Evolutionary conservation across 1,140 invertebrate genomes (phyloP).

Genomic region (Contarinia nasturtii): DNA sequence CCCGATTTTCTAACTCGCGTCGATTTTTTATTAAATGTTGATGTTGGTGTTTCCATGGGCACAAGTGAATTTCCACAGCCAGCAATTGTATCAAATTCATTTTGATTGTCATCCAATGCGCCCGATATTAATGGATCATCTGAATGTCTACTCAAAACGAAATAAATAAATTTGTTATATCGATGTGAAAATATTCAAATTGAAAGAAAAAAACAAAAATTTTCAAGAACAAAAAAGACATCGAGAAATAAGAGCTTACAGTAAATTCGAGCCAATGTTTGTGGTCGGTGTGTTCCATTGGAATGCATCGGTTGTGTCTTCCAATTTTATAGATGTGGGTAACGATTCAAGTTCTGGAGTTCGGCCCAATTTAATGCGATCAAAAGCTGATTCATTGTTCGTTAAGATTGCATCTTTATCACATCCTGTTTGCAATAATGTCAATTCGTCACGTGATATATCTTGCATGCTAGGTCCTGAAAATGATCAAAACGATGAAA

Average conservation of each 20-base stretch:
- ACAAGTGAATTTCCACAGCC: neutral
- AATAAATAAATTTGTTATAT: neutral
- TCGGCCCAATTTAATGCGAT: neutral
- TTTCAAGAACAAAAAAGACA: too few species aligned
- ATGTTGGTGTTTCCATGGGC: neutral
- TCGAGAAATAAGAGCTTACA: too few species aligned
- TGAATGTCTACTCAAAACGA: constrained; percentile 11
- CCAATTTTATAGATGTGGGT: neutral
- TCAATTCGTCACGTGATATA: constrained; percentile 6
- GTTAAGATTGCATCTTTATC: constrained; percentile 1
- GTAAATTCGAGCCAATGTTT: neutral
- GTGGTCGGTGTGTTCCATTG: neutral
- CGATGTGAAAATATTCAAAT: neutral
- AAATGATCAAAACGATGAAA: too few species aligned
- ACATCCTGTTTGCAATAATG: constrained; percentile 5
- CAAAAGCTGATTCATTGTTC: neutral
- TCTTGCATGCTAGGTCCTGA: constrained; percentile 9
- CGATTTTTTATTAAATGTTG: neutral
- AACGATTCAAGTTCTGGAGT: neutral
- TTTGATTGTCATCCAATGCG: constrained; percentile 18
- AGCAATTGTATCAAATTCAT: constrained; percentile 4
- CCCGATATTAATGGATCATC: constrained; percentile 22
- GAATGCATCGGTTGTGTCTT: neutral
- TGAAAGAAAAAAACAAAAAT: too few species aligned
- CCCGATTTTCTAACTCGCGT: constrained; percentile 30